Evolutionary conservation across 35 echinoderm and acorn worm genomes (phyloP).

Genomic region (Chiridota heheva): DNA sequence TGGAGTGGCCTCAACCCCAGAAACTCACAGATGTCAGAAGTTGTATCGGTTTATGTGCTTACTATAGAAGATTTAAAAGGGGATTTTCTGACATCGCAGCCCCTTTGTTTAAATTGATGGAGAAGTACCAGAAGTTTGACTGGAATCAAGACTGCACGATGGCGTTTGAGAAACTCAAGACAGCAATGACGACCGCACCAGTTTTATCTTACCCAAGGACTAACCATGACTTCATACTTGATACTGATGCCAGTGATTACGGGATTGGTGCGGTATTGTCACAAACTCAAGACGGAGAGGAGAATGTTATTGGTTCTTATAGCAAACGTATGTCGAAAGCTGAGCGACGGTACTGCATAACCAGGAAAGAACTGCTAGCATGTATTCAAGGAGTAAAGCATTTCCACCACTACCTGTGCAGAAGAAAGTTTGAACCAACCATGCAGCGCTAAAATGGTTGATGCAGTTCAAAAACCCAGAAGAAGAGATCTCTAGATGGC

Average conservation of each 20-base stretch:
- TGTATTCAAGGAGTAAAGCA: slow-evolving; percentile 23
- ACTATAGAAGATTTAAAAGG: slow-evolving; percentile 48
- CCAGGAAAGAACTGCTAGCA: slow-evolving; percentile 37
- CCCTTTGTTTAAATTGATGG: slow-evolving; percentile 39
- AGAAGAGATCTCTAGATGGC: slow-evolving; percentile 60
- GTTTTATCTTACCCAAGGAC: slow-evolving; percentile 52
- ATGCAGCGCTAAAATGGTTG: slow-evolving; percentile 51
- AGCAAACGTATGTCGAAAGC: slow-evolving; percentile 18
- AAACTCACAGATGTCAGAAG: slow-evolving; percentile 38
- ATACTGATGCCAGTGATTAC: slow-evolving; percentile 72
- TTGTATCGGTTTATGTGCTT: slow-evolving; percentile 47
- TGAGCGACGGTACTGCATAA: slow-evolving; percentile 34
- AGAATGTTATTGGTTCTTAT: slow-evolving; percentile 19
- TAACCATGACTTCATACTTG: slow-evolving; percentile 27
- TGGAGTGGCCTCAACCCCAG: slow-evolving; percentile 32
- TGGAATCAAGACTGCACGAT: slow-evolving; percentile 20
- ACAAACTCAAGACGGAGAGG: slow-evolving; percentile 62
- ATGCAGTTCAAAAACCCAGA: slow-evolving; percentile 65
- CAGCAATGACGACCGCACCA: slow-evolving; percentile 28
- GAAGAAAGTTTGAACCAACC: slow-evolving; percentile 38
- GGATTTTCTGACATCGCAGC: slow-evolving; percentile 39
- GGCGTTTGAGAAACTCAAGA: slow-evolving; percentile 36
- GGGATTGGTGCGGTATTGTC: slow-evolving; percentile 68
- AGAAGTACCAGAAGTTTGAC: slow-evolving; percentile 26
- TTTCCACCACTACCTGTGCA: slow-evolving; percentile 25